Evolutionary conservation across 2,113 vertebrate genomes (phyloP), one percentile per base, ranked within the genome.

Genomic region (Polypterus senegalus): DNA sequence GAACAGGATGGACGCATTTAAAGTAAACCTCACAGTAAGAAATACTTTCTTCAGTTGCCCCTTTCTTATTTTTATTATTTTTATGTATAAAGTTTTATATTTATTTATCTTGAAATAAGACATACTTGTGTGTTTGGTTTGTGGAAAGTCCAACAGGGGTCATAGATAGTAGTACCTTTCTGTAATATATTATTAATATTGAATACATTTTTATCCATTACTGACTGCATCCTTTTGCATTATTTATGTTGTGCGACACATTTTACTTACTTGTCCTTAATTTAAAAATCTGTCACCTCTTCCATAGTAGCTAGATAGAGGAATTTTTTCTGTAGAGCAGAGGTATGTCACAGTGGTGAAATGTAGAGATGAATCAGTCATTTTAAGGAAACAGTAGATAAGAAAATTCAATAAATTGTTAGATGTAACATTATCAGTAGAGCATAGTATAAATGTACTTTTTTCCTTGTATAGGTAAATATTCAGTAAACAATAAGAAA

Each of bases 151-250:
- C 68, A 61, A 65, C 70, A 71, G 66, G 68, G 74, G 76, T 73
- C 68, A 66, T 70, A 70, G 76, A 73, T 72, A 77, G 80, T 76
- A 81, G 79, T 78, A 71, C 74, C 69, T 78, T 70, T 66, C 71
- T 69, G 67, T 27, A 77, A 78, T 82, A 73, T 74, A 81, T 83
- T 81, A 82, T 83, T 81, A 78, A 82, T 82, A 70, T 66, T 66
- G 68, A 73, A 64, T 71, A 65, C 66, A 65, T 66, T 71, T 69
- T 63, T 67, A 63, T 61, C 63, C 72, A 75, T 72, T 70, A 69
- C 71, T 75, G 76, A 61, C 75, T 72, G 78, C 78, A 73, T 81
- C 74, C 76, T 81, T 74, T 81, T 81, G 76, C 77, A 77, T 84
- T 84, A 83, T 83, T 84, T 76, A 84, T 81, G 70, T 70, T 59